Evolutionary conservation across 64 coral and sea anemone species (phyloP), one percentile per base, ranked within the genome.

Genomic region (Astreopora myriophthalma): DNA sequence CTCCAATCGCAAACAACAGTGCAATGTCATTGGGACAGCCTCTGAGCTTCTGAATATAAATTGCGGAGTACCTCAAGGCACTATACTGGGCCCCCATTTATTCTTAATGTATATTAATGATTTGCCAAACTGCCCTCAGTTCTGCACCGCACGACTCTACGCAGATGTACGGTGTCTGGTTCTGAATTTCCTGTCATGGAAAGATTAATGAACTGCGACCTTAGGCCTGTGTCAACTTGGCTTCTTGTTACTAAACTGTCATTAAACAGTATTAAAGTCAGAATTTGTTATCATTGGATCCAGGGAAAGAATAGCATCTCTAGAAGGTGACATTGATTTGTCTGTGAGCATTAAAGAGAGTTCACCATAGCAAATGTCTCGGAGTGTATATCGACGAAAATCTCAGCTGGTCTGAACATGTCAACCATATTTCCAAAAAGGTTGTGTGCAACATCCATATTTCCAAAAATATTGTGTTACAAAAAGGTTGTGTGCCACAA

Each of bases 211-310:
- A 83, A 61, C 34, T n/a, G 35, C 60, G 44, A 76, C 34, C 35
- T 42, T 36, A 23, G 25, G 80, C 52, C 33, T 84, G 51, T 84
- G 0, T 64, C 80, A 62, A 64, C 46, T 20, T 84, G 80, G 80
- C 51, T 85, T 22, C 12, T 65, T 17, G 80, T 24, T 6, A 63
- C 64, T 3, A 63, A 85, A 65, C 32, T 76, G 25, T 76, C 73
- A 46, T 76, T 35, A 9, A 76, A 76, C 34, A n/a, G 16, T 76
- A 76, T 38, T 85, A 1, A 85, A 85, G 42, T 65, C 80, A 35
- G 80, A 85, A 22, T 85, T 28, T 83, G 58, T 83, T 23, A 34
- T 83, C 28, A 83, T 32, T 32, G 79, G 52, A 58, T 74, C 71
- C 30, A 74, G 71, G 35, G 20, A 74, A 37, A 13, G 71, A 74